Evolutionary conservation across 2,797 vertebrate genomes (phyloP), one percentile per base, ranked within the genome.

Genomic region (Tapera naevia): DNA sequence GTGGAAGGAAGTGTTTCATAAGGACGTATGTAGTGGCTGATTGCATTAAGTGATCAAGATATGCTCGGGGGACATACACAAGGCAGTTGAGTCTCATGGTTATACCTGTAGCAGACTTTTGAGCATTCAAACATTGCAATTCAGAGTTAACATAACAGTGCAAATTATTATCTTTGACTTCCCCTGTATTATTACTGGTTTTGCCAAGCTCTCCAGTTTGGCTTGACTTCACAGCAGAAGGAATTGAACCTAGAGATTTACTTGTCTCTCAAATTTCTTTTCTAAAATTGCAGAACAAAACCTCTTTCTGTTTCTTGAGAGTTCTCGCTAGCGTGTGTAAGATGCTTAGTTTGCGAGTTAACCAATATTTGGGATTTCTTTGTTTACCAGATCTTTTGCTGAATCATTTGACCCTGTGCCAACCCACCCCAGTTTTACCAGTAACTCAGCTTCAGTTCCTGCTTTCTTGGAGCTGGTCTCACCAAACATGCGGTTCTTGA

Each of bases 1-100:
- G 43, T 78, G 89, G 75, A 93, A 93, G 88, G 94, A 95, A 92
- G 39, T 39, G 28, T 93, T 96, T 95, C 72, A 10, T 64, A 80
- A 73, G 75, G 24, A 53, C 88, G 35, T 62, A 35, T 87, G 57
- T 93, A 61, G 22, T 86, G 46, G 8, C 33, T 61, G 73, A 46
- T 73, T 46, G 54, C 22, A 33, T 43, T 33, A 43, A 57, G 54
- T 67, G 57, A 46, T 73, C n/a, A 32, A n/a, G 46, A 16, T 71
- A 11, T 80, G 13, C 21, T 15, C 4, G 4, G 41, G 24, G 21
- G 35, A n/a, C 18, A 6, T 35, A 30, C 0, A 3, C 32, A 67
- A 60, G 32, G 33, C 32, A 70, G 18, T 57, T 70, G 39, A 61
- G 28, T 94, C 35, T 90, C 27, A 4, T 50, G 25, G 27, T 83